Evolutionary conservation across 2,797 vertebrate genomes (phyloP).

Genomic region (Otolemur crassicaudatus): DNA sequence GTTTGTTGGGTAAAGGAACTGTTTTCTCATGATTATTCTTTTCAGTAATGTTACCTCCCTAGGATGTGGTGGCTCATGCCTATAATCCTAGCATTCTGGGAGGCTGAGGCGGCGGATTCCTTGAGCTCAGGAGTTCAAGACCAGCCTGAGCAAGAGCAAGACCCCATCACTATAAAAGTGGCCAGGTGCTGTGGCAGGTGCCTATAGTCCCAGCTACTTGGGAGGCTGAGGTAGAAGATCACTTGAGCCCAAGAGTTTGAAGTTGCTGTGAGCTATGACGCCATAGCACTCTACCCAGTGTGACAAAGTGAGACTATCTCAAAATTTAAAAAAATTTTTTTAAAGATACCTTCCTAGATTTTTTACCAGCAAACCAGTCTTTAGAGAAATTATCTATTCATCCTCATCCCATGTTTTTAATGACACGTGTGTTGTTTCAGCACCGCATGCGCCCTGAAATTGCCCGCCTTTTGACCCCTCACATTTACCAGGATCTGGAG

Average conservation of each 20-base stretch:
- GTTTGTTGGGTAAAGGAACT: not conserved
- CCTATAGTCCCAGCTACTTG: too few relatives aligned
- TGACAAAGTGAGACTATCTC: not conserved
- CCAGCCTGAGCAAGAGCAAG: too few relatives aligned
- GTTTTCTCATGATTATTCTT: not conserved
- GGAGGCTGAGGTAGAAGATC: too few relatives aligned
- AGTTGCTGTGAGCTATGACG: too few relatives aligned
- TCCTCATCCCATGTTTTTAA: constrained; percentile 29
- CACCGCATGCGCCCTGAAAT: constrained; percentile 98
- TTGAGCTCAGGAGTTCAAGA: too few relatives aligned
- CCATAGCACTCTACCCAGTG: too few relatives aligned
- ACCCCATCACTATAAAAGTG: too few relatives aligned
- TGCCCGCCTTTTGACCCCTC: constrained; percentile 93
- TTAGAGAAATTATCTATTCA: constrained; percentile 12
- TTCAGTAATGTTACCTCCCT: not conserved
- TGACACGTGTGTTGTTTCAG: constrained; percentile 84
- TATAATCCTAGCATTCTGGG: not conserved
- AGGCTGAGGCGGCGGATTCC: too few relatives aligned
- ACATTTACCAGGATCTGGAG: constrained; percentile 94
- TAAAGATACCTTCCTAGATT: not conserved
- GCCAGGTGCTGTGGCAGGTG: too few relatives aligned
- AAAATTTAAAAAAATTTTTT: not conserved
- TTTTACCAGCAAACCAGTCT: not conserved
- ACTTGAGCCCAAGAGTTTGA: too few relatives aligned
- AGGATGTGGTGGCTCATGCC: not conserved